Percentiles rank a stretch among this genome's conserved stretches.
These are phyloP conservation scores for Corythornis vintsioides DNA, from an alignment of 2,113 vertebrate species.

Conservation along the genomic window DNA sequence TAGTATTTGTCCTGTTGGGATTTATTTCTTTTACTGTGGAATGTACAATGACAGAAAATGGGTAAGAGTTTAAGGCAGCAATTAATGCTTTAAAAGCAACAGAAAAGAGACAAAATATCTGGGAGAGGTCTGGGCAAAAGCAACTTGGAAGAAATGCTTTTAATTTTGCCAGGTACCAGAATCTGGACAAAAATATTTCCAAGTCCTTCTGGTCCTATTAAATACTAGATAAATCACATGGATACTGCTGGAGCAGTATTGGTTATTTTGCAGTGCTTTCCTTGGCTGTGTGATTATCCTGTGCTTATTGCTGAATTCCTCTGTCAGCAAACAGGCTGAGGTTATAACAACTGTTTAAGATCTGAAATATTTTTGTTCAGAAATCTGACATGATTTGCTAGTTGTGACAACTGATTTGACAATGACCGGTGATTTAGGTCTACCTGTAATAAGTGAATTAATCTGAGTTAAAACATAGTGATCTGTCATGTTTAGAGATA, in stretches of 20 bases:
- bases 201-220: not conserved
- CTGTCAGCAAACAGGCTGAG: constrained; percentile 30
- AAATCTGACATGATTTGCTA: constrained; percentile 80
- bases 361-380: constrained; percentile 74
- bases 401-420: constrained; percentile 86
- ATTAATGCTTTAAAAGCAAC: not conserved
- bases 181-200: constrained; percentile 7
- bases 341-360: constrained; percentile 64
- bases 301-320: constrained; percentile 25
- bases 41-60: not conserved
- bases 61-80: not conserved
- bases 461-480: constrained; percentile 89
- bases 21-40: not conserved
- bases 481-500: constrained; percentile 89
- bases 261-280: not conserved
- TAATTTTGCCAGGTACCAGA: not conserved
- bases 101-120: not conserved
- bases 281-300: not conserved
- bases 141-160: not conserved
- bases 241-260: not conserved
- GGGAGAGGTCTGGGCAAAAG: not conserved
- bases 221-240: not conserved
- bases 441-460: constrained; percentile 89
- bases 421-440: constrained; percentile 86
- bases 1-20: not conserved